phyloP scores from a whole-genome alignment of 2,113 vertebrate genomes.

The Chloebia gouldiae region DNA sequence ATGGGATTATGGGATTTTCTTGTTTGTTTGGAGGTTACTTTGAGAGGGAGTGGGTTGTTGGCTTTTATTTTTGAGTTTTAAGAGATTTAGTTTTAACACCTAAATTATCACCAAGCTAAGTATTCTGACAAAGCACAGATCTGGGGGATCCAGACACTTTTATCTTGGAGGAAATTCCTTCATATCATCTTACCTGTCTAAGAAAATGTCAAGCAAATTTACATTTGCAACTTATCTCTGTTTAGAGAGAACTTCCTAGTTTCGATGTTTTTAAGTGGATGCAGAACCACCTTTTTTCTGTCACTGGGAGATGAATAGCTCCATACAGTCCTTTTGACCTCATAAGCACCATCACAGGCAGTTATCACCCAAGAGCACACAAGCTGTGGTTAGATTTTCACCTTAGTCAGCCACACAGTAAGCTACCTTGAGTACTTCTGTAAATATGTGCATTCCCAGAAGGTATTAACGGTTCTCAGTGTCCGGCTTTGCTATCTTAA shows the following conservation, averaged over 20 bases:
- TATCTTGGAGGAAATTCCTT: background rate
- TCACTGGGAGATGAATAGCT: background rate
- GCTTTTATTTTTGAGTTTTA: background rate
- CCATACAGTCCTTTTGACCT: background rate
- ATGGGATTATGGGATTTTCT: background rate
- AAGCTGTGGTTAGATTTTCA: background rate
- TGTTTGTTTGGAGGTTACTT: background rate
- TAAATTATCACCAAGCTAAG: background rate
- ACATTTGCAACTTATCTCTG: background rate
- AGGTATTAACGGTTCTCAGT: background rate
- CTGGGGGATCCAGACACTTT: background rate
- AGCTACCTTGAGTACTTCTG: background rate
- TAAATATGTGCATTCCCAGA: background rate
- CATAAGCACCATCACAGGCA: background rate
- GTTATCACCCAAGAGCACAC: background rate
- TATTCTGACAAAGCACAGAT: background rate
- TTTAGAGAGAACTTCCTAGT: background rate
- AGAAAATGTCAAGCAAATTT: background rate
- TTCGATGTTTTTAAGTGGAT: background rate
- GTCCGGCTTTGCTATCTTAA: background rate
- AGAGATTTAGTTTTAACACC: background rate
- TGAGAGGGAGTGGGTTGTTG: fast-evolving
- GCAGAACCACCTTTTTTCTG: background rate
- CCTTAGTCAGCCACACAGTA: background rate
- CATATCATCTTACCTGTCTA: background rate